Evolutionary conservation across 2,797 vertebrate genomes (phyloP).

Genomic region (Myioborus miniatus): DNA sequence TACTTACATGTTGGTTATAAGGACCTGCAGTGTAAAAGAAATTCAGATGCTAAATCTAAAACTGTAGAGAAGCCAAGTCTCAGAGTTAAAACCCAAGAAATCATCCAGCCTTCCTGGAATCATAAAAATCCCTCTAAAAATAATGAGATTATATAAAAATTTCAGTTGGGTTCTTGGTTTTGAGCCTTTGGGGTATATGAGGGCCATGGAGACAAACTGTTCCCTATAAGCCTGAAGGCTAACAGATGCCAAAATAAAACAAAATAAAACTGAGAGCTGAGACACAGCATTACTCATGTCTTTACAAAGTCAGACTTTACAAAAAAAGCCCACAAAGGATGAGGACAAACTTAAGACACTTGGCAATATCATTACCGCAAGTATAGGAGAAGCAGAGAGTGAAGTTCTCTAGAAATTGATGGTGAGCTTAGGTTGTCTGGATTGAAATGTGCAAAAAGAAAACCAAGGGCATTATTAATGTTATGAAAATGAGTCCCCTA

Average conservation of each 20-base stretch:
- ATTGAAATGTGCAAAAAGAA: background rate
- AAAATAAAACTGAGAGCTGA: slow-evolving; percentile 3
- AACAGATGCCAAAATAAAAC: background rate
- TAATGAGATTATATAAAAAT: background rate
- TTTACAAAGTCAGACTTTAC: background rate
- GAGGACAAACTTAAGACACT: background rate
- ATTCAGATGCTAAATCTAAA: background rate
- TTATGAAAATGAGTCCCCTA: slow-evolving; percentile 6
- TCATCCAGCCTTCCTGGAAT: background rate
- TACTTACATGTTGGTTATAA: background rate
- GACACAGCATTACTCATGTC: background rate
- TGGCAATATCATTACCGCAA: background rate
- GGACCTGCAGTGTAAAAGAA: background rate
- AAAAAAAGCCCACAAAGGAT: background rate
- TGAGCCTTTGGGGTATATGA: background rate
- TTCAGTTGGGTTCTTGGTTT: background rate
- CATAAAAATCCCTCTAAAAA: slow-evolving; percentile 13
- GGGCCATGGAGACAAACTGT: background rate
- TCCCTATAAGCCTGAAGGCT: background rate
- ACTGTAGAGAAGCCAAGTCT: background rate
- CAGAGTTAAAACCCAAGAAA: background rate
- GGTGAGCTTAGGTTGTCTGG: background rate
- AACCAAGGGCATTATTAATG: background rate
- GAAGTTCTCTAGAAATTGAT: background rate
- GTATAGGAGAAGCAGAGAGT: background rate